These are phyloP conservation scores for Drosophila macrospina DNA, from an alignment of 2,888 invertebrate species.

Conservation along the genomic window DNA sequence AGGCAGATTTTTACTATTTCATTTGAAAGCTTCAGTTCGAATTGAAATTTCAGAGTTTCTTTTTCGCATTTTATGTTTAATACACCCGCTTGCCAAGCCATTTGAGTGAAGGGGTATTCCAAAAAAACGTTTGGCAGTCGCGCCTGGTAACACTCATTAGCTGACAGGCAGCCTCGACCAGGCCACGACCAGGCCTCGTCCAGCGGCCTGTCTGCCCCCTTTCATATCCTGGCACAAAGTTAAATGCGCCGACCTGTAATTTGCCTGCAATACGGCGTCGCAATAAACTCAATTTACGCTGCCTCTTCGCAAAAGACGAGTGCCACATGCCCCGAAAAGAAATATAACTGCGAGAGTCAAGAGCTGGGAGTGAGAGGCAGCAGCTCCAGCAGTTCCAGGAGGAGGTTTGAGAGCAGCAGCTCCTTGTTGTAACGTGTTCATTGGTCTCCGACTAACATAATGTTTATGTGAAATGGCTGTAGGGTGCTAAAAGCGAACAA, in stretches of 20 bases:
- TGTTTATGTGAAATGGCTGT: conserved; percentile 73
- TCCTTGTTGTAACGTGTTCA: conserved; percentile 75
- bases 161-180: conserved; percentile 51
- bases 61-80: background rate
- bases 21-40: too few species aligned
- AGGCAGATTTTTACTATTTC: too few species aligned
- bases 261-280: conserved; percentile 80
- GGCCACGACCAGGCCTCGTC: too few species aligned
- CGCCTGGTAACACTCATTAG: conserved; percentile 72
- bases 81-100: conserved; percentile 1
- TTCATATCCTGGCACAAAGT: conserved; percentile 80
- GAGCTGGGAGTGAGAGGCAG: conserved; percentile 4
- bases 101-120: conserved; percentile 28
- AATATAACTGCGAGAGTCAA: conserved; percentile 28
- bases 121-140: conserved; percentile 52
- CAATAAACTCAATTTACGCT: conserved; percentile 78
- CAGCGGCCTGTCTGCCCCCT: conserved; percentile 37
- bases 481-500: conserved; percentile 72
- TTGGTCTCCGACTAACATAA: conserved; percentile 56
- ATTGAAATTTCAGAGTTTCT: too few species aligned
- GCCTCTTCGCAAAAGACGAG: conserved; percentile 59
- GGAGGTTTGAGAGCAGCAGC: conserved; percentile 20
- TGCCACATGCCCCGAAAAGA: conserved; percentile 66
- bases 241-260: conserved; percentile 83
- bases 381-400: conserved; percentile 14